Percentiles rank a stretch among this genome's conserved stretches.
phyloP scores from a whole-genome alignment of 2,113 vertebrate species.

The Siphamia tubifer region DNA sequence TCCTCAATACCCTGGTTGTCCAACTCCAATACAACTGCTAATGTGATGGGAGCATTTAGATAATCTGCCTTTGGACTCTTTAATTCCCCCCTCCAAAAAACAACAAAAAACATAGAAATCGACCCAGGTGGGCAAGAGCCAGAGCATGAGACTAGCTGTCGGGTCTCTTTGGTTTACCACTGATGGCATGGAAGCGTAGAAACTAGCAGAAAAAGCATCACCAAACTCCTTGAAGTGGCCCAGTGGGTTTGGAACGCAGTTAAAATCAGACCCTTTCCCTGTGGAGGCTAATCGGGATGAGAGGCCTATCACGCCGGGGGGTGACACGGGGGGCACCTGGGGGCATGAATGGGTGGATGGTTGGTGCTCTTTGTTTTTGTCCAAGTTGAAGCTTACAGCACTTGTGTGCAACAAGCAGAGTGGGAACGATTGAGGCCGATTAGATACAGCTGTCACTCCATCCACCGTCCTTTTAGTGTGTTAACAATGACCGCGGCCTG shows the following conservation, averaged over 20 bases:
- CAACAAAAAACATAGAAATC: conserved; percentile 40
- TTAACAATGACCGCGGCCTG: conserved; percentile 60
- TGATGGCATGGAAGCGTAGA: conserved; percentile 48
- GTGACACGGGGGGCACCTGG: conserved; percentile 57
- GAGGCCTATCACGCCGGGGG: conserved; percentile 49
- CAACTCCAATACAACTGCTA: conserved; percentile 1
- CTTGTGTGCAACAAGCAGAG: conserved; percentile 73
- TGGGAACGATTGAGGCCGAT: conserved; percentile 70
- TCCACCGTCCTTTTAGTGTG: conserved; percentile 49
- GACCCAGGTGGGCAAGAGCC: conserved; percentile 52
- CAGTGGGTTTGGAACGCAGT: conserved; percentile 54
- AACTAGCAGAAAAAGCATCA: conserved; percentile 22
- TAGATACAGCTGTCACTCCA: conserved; percentile 81
- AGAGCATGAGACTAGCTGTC: conserved; percentile 44
- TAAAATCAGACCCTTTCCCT: conserved; percentile 33
- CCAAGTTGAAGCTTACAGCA: conserved; percentile 70
- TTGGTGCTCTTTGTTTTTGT: conserved; percentile 68
- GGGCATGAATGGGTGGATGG: conserved; percentile 53
- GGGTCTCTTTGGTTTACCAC: conserved; percentile 43
- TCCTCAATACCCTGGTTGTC: conserved; percentile 22
- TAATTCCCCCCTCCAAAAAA: conserved; percentile 38
- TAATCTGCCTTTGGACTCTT: conserved; percentile 32
- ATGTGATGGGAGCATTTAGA: conserved; percentile 33
- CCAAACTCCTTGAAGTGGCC: conserved; percentile 36
- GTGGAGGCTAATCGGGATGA: conserved; percentile 57